Base-by-base conservation (phyloP, 2,797 vertebrate genomes). In the Chiloscyllium punctatum region DNA sequence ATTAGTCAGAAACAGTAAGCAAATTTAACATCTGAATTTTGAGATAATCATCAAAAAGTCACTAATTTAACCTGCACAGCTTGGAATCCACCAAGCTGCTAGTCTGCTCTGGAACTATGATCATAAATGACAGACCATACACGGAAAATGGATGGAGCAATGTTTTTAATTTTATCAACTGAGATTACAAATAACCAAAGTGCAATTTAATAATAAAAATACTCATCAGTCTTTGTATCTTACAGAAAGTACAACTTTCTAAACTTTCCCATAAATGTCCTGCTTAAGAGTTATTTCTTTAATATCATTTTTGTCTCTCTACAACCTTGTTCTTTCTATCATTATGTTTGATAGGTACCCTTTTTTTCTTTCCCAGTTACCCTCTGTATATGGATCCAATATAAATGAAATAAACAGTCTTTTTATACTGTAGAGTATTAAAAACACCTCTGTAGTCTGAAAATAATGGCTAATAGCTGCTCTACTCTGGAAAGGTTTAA, bases 301-400 rank as follows among this genome's bases (percentile, higher is more conserved):
- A 95, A 95, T 72, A 95, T 91, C 33, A 91, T 72, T 95, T 95
- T 77, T 42, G 51, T 48, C 48, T 72, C 94, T 95, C 94, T 2
- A 18, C 27, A 77, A 71, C 48, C 94, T 95, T 95, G 71, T 95
- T 95, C 27, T 53, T 53, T 77, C 71, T 95, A 16, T 53, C 48
- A 13, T 95, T 95, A 51, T 15, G 15, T 95, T 77, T 51, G 69
- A 74, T n/a, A 94, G 42, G 71, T 77, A 57, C 16, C 71, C 74
- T 77, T 16, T 57, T 48, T 16, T 69, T 66, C 66, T 33, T 77
- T 77, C 71, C 42, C 94, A 53, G 27, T 30, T 51, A 94, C 48
- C 27, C 48, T 77, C 71, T 95, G 51, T 74, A 72, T 53, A 95
- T 95, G 94, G 71, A 72, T 51, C 71, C 94, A 53, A 51, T 95